Evolutionary conservation across 2,888 invertebrate genomes (phyloP).

Genomic region (Eupelmus urozonus): DNA sequence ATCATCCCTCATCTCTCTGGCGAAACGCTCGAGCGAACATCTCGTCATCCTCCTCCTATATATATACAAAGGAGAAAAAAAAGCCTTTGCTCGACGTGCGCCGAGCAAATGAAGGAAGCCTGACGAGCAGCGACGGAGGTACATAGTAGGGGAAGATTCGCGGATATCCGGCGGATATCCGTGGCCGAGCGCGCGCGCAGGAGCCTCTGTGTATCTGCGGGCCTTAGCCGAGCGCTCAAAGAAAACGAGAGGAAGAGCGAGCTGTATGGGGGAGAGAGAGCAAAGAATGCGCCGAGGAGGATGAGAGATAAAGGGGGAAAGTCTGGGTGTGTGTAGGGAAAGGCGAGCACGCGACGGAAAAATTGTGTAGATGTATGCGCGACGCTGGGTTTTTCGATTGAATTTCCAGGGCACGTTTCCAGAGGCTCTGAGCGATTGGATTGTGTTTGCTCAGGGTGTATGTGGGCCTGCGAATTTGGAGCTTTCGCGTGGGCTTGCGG

Average conservation of each 20-base stretch:
- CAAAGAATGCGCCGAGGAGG: slow-evolving; percentile 17
- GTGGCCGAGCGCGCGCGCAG: slow-evolving; percentile 52
- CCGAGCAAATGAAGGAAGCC: slow-evolving; percentile 5
- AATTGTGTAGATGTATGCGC: no score
- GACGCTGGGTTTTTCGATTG: no score
- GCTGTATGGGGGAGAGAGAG: slow-evolving; percentile 32
- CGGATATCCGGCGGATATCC: slow-evolving; percentile 68
- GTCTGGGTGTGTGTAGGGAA: no score
- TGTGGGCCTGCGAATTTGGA: no score
- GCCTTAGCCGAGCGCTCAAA: slow-evolving; percentile 44
- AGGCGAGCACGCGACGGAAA: no score
- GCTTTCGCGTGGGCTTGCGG: no score
- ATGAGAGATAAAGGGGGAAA: background rate
- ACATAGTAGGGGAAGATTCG: slow-evolving; percentile 49
- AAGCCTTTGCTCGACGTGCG: background rate
- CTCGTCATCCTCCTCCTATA: no score
- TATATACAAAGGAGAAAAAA: background rate
- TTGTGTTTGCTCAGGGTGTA: no score
- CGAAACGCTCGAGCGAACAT: no score
- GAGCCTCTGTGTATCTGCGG: background rate
- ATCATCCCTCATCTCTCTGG: background rate
- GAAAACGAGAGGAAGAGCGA: no score
- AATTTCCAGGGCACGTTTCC: no score
- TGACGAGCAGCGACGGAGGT: background rate
- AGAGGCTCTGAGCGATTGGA: no score